Evolutionary conservation across 1,140 invertebrate species (phyloP), one percentile per base, ranked within the genome.

Genomic region (Drosophila auraria): DNA sequence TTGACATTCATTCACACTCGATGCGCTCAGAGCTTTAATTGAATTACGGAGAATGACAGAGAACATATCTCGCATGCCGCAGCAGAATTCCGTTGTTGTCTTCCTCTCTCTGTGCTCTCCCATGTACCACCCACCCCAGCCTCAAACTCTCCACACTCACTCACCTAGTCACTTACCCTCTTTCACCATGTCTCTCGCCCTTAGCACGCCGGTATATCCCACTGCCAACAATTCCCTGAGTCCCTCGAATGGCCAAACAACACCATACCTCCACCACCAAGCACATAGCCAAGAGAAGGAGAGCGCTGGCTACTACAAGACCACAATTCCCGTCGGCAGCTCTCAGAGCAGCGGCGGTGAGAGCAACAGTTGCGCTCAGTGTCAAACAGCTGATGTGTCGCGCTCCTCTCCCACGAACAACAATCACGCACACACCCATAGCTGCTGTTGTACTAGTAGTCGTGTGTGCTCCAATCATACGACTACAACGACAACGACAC

Each of bases 391-490:
- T 91, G 83, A 84, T 56, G 63, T 60, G 20, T 65, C 79, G 77
- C 56, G 65, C 80, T 68, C 25, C 83, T 61, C 45, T 17, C 63
- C 49, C 72, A 59, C 75, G 64, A 78, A 49, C 63, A 62, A 53
- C 72, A 69, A 66, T 58, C 65, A 61, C 74, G 42, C 62, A 61
- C 57, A 73, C 61, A 30, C 61, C 33, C 38, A 63, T 5, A 56
- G 33, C 57, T 70, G 68, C 53, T 65, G n/a, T 38, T 89, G 81
- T 82, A 6, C 36, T 40, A 92, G 83, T 92, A 91, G 87, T 86
- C 81, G 82, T 87, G 68, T 78, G 83, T 87, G 78, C 81, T 92
- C 87, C 68, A 91, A 91, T 92, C 91, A 92, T 86, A 91, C 91
- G 90, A 92, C 83, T 78, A 82, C 91, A 86, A 82, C 91, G 72